Conservation (phyloP, 2,888 invertebrate species). For the Helleia helle region DNA sequence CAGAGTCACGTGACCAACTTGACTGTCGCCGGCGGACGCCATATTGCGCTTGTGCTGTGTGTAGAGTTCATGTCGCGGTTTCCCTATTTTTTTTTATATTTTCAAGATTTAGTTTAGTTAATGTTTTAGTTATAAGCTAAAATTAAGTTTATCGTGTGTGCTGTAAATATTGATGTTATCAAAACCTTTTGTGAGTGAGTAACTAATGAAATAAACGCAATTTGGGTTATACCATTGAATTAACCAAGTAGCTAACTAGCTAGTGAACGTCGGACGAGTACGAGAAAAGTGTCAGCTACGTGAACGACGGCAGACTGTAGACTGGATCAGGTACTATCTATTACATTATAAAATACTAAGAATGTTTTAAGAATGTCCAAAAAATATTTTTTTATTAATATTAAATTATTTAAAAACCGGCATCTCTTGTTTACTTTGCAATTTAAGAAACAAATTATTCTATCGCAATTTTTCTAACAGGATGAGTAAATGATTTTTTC, state of each 20-base stretch:
- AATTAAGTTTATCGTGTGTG: constrained; percentile 13
- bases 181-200: constrained; percentile 20
- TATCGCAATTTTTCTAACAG: constrained; percentile 15
- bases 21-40: constrained; percentile 44
- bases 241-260: constrained; percentile 43
- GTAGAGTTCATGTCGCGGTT: constrained; percentile 35
- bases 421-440: constrained; percentile 47
- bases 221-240: constrained; percentile 49
- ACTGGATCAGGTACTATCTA: constrained; percentile 31
- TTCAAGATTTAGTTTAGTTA: constrained; percentile 27
- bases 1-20: constrained; percentile 43
- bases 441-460: constrained; percentile 12
- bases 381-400: constrained; percentile 4
- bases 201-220: constrained; percentile 27
- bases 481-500: constrained; percentile 9
- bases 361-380: constrained; percentile 4
- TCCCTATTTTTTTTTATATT: constrained; percentile 37
- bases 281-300: constrained; percentile 42
- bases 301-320: constrained; percentile 34
- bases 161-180: constrained; percentile 19
- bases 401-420: constrained; percentile 30
- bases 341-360: constrained; percentile 12
- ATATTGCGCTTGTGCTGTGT: constrained; percentile 51
- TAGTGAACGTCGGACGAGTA: constrained; percentile 36
- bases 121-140: constrained; percentile 20